phyloP scores from a whole-genome alignment of 2,888 invertebrate genomes.

The Xylophagus ater region DNA sequence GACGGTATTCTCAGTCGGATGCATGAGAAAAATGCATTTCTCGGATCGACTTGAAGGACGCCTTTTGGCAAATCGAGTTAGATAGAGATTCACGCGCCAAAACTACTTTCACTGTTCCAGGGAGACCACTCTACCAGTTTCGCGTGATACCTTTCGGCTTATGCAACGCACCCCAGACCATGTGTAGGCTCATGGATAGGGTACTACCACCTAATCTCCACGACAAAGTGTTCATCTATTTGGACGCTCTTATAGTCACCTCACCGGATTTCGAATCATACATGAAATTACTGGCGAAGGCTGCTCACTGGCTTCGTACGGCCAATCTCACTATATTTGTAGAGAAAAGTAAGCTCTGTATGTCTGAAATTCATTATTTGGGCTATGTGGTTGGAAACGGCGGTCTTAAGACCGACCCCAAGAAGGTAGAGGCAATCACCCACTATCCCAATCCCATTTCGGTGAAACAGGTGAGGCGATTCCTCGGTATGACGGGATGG shows the following conservation, averaged over 20 bases:
- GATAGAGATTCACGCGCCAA: not conserved
- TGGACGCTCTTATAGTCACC: conserved; percentile 7
- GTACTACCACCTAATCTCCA: conserved; percentile 4
- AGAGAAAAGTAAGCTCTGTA: conserved; percentile 5
- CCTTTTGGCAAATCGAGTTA: not conserved
- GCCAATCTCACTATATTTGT: conserved; percentile 4
- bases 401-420: conserved; percentile 2
- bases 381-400: conserved; percentile 6
- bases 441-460: not conserved
- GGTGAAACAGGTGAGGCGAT: not conserved
- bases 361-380: conserved; percentile 6
- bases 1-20: conserved; percentile 22
- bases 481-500: conserved; percentile 8
- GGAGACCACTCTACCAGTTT: not conserved
- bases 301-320: not conserved
- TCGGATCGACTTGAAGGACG: not conserved
- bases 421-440: not conserved
- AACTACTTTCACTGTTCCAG: conserved; percentile 21
- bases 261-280: conserved; percentile 4
- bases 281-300: not conserved
- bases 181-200: conserved; percentile 6
- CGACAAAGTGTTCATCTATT: conserved; percentile 7
- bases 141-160: not conserved
- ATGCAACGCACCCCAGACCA: conserved; percentile 3
- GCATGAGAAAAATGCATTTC: conserved; percentile 17